These are phyloP conservation scores for Hemicrepidius hirtus DNA, from an alignment of 2,888 invertebrate genomes.

Conservation along the genomic window DNA sequence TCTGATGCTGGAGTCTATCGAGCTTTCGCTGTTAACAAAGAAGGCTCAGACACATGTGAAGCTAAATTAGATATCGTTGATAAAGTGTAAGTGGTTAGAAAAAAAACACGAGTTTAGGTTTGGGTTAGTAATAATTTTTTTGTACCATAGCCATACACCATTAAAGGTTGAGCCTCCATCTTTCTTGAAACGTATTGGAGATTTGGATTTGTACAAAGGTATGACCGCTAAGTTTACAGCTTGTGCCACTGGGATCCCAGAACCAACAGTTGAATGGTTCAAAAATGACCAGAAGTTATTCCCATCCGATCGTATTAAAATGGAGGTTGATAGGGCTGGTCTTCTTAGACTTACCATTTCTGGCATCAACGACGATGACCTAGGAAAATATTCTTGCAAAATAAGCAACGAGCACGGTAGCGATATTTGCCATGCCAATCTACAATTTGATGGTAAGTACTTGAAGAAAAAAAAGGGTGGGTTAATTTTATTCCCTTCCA, in stretches of 20 bases:
- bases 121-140: background rate
- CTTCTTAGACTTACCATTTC: constrained; percentile 87
- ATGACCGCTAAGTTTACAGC: constrained; percentile 96
- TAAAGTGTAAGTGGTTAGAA: constrained; percentile 80
- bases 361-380: constrained; percentile 86
- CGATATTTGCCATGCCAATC: constrained; percentile 85
- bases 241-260: constrained; percentile 90
- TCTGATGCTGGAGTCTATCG: constrained; percentile 84
- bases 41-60: constrained; percentile 85
- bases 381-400: constrained; percentile 88
- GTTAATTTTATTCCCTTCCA: constrained; percentile 61
- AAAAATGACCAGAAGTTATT: constrained; percentile 86
- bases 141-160: constrained; percentile 77
- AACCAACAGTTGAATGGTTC: constrained; percentile 92
- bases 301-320: constrained; percentile 87
- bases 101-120: background rate
- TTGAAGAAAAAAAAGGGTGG: background rate
- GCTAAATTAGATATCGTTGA: constrained; percentile 86
- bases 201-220: constrained; percentile 89
- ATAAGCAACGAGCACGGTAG: constrained; percentile 91
- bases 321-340: constrained; percentile 89
- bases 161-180: constrained; percentile 88
- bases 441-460: constrained; percentile 85
- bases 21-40: constrained; percentile 86
- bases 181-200: constrained; percentile 92